Conservation (phyloP, 2,888 invertebrate species). For the Amiota communis region DNA sequence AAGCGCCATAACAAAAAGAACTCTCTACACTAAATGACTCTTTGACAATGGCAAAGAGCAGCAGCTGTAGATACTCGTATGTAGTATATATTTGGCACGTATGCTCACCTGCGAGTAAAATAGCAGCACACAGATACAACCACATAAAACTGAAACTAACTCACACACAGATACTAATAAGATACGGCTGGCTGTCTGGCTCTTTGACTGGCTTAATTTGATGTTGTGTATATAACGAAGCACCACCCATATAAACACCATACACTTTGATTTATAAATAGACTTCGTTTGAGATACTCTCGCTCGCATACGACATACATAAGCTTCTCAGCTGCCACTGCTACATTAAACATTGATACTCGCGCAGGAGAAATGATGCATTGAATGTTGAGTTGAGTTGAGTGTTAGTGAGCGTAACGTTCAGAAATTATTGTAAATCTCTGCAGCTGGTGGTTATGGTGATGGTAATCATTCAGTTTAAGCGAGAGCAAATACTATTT, state of each 20-base stretch:
- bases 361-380: constrained; percentile 17
- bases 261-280: constrained; percentile 52
- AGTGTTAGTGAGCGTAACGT: constrained; percentile 35
- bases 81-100: constrained; percentile 44
- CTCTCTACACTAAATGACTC: not conserved
- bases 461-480: too few relatives aligned
- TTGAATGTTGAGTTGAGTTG: constrained; percentile 1
- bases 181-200: not conserved
- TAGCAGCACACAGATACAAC: constrained; percentile 46
- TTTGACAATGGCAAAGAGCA: constrained; percentile 43
- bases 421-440: constrained; percentile 48
- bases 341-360: constrained; percentile 1
- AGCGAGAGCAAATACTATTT: constrained; percentile 32
- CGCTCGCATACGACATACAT: constrained; percentile 35
- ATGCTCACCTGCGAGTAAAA: constrained; percentile 6
- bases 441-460: constrained; percentile 61
- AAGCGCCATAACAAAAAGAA: constrained; percentile 13
- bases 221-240: constrained; percentile 38
- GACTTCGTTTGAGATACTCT: constrained; percentile 43
- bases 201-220: constrained; percentile 31
- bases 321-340: constrained; percentile 56
- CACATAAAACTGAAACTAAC: not conserved
- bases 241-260: constrained; percentile 39
- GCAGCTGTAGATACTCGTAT: not conserved
- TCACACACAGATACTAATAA: constrained; percentile 1